These are phyloP conservation scores for Kryptopterus vitreolus DNA, from an alignment of 2,797 vertebrate genomes.

Conservation along the genomic window DNA sequence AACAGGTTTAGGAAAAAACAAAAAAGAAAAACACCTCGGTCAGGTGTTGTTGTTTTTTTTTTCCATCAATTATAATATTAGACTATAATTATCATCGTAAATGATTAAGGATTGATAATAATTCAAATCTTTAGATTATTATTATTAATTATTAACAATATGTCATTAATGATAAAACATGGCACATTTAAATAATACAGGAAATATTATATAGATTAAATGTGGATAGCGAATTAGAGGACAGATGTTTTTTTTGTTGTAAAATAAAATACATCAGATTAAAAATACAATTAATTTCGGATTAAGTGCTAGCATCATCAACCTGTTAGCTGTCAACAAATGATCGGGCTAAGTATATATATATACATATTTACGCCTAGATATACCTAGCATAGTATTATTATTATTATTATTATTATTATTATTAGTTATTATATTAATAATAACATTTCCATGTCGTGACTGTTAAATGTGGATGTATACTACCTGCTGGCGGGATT, in stretches of 20 bases:
- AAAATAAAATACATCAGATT: not conserved
- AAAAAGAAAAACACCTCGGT: no score
- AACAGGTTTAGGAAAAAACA: no score
- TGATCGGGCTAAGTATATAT: not conserved
- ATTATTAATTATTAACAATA: not conserved
- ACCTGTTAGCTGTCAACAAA: slow-evolving; percentile 7
- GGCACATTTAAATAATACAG: not conserved
- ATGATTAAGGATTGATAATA: no score
- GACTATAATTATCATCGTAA: no score
- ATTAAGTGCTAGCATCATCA: not conserved
- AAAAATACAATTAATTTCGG: not conserved
- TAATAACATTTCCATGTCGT: no score
- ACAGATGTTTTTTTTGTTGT: not conserved
- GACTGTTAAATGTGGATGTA: no score
- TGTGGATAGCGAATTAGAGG: not conserved
- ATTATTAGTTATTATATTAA: not conserved
- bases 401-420: not conserved
- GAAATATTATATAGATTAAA: not conserved
- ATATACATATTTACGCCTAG: not conserved
- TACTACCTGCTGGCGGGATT: not conserved
- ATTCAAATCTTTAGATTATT: not conserved
- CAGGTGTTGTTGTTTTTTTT: no score
- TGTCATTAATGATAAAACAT: no score
- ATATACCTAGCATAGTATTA: not conserved
- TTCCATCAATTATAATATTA: no score